Percentiles rank a stretch among this genome's conserved stretches.
Conservation (phyloP, 2,888 invertebrate genomes). For the Dendrolimus pini region DNA sequence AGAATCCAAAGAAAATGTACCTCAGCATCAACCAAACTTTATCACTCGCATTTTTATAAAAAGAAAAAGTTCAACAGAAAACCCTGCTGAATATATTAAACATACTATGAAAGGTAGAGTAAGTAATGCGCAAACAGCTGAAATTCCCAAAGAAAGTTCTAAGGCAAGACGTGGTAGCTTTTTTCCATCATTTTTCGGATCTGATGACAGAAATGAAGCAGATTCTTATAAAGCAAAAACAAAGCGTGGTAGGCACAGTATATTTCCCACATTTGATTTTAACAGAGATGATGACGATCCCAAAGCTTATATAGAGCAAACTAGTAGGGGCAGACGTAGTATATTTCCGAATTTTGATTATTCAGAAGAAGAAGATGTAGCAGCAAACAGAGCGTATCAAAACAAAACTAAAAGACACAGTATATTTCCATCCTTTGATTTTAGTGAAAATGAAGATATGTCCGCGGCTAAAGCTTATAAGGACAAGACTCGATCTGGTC, state of each 20-base stretch:
- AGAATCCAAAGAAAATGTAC: slow-evolving; percentile 19
- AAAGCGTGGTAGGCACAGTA: slow-evolving; percentile 51
- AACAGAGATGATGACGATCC: slow-evolving; percentile 42
- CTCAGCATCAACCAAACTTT: slow-evolving; percentile 36
- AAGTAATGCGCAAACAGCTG: slow-evolving; percentile 37
- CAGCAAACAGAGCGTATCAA: slow-evolving; percentile 38
- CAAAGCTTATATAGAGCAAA: slow-evolving; percentile 44
- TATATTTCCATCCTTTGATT: slow-evolving; percentile 59
- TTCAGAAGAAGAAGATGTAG: slow-evolving; percentile 56
- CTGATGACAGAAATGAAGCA: slow-evolving; percentile 40
- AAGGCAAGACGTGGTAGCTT: slow-evolving; percentile 52
- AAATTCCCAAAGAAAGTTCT: slow-evolving; percentile 33
- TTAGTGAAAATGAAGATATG: slow-evolving; percentile 47
- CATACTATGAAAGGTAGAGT: slow-evolving; percentile 51
- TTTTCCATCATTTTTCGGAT: slow-evolving; percentile 46
- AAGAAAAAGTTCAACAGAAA: slow-evolving; percentile 50
- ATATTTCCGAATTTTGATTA: slow-evolving; percentile 63
- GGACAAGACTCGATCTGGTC: slow-evolving; percentile 52
- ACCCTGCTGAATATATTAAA: slow-evolving; percentile 49
- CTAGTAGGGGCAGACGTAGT: slow-evolving; percentile 48
- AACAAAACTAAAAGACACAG: slow-evolving; percentile 54
- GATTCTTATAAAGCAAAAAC: slow-evolving; percentile 58
- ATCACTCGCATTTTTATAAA: slow-evolving; percentile 47
- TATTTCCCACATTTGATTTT: slow-evolving; percentile 60
- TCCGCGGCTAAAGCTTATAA: slow-evolving; percentile 40